Base-by-base conservation (phyloP, 2,113 vertebrate genomes). In the Zapornia atra region DNA sequence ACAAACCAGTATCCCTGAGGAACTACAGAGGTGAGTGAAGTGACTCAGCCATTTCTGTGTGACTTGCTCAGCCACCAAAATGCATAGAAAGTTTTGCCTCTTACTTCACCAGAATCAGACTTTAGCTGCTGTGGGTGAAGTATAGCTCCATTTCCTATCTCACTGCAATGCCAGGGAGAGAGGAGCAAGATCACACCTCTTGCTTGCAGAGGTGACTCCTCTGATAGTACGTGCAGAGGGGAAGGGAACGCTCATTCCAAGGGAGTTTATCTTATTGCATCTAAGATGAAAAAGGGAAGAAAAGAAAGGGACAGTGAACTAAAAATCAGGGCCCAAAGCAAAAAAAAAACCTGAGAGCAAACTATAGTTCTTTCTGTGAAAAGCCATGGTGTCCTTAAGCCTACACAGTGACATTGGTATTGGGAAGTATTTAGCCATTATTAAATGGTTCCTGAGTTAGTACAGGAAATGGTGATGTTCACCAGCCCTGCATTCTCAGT, bases 1-100 rank as follows among this genome's bases (percentile, higher is more conserved):
- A 83, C 81, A 75, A 73, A 78, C 48, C 48, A 38, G 9, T 53
- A 48, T 86, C 60, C 79, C 53, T 8, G 1, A 56, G 72, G 57
- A 93, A 9, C 57, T 59, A 20, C 16, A 60, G 86, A 61, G 48
- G 66, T 0, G 0, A 66, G 33, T 28, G 29, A 90, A 78, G 15
- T 78, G 65, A 84, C 56, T 88, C 90, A 48, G 80, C 53, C 72
- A n/a, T 68, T 71, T 83, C 78, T 12, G 10, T 26, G 64, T 68
- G 51, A 78, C 93, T 88, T 90, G 64, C 34, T 94, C 79, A 60
- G 28, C 48, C 56, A 57, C 50, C 69, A 88, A 91, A 94, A 86
- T 5, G 19, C 31, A 16, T 20, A 51, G 72, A 82, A 70, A 64
- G 15, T 36, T 88, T 71, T 93, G 56, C 48, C 77, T 66, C 51